Evolutionary conservation across 2,113 vertebrate species (phyloP).

Genomic region (Sus scrofa): T2T-Sscrofa CM000812.6:228111001-228111500

Average conservation of each 20-base stretch:
- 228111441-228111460: not conserved
- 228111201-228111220: not conserved
- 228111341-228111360: not conserved
- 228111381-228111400: not conserved
- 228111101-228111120: constrained; percentile 1
- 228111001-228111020: not conserved
- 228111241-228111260: not conserved
- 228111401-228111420: not conserved
- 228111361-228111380: not conserved
- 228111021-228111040: not conserved
- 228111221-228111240: not conserved
- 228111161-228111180: not conserved
- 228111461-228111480: not conserved
- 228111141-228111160: not conserved
- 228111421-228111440: not conserved
- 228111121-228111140: not conserved
- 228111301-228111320: not conserved
- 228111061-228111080: not conserved
- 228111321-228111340: not conserved
- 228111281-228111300: not conserved
- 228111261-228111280: not conserved
- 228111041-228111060: not conserved
- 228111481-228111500: not conserved
- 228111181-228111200: not conserved
- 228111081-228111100: not conserved